phyloP scores from a whole-genome alignment of 2,113 vertebrate species.

The Zosterops hypoxanthus region DNA sequence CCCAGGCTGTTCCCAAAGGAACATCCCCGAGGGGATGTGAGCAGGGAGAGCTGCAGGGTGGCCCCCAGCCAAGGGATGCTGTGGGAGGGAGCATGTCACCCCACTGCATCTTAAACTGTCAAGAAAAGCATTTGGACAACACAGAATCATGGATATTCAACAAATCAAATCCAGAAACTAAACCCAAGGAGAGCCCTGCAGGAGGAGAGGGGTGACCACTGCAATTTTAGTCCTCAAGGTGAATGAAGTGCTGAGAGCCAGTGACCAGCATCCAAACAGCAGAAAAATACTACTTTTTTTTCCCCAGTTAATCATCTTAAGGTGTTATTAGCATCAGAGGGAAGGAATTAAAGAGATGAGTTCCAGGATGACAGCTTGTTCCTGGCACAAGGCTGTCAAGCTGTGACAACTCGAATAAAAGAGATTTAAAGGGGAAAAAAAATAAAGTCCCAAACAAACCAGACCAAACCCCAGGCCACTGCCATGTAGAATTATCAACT shows the following conservation, averaged over 20 bases:
- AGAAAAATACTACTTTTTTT: not conserved
- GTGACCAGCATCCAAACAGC: not conserved
- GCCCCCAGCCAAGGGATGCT: not conserved
- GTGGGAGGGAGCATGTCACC: not conserved
- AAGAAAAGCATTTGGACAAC: not conserved
- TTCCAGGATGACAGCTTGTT: constrained; percentile 15
- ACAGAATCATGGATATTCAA: accelerated
- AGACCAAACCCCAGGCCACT: not conserved
- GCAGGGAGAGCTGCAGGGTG: not conserved
- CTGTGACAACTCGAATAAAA: not conserved
- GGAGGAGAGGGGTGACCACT: not conserved
- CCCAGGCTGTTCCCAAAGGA: not conserved
- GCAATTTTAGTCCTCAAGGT: not conserved
- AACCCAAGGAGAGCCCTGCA: not conserved
- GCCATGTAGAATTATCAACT: not conserved
- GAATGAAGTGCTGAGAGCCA: not conserved
- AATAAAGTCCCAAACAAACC: not conserved
- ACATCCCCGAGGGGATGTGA: not conserved
- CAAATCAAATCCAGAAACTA: not conserved
- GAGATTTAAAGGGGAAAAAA: not conserved
- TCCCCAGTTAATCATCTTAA: constrained; percentile 37
- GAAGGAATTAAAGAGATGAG: constrained; percentile 51
- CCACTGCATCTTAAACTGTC: not conserved
- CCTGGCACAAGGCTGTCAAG: constrained; percentile 21
- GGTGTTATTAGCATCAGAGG: constrained; percentile 40